These are phyloP conservation scores for Heliconius nattereri DNA, from an alignment of 1,140 invertebrate genomes.

Conservation along the genomic window DNA sequence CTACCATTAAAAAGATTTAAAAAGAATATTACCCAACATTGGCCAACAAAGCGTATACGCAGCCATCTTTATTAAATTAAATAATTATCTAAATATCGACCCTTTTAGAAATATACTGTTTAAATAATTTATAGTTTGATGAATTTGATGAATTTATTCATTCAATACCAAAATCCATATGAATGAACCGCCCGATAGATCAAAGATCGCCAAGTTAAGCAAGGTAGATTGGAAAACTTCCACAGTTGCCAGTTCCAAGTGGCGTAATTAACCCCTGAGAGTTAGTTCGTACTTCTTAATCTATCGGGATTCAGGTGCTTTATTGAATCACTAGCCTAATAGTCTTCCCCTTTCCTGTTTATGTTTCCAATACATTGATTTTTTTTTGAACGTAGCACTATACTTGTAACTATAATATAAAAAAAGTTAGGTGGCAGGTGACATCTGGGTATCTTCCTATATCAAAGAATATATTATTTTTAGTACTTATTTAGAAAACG, in stretches of 20 bases:
- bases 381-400: neutral
- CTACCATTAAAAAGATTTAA: too few species aligned
- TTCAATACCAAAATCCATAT: neutral
- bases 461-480: too few species aligned
- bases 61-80: too few species aligned
- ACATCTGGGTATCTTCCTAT: too few species aligned
- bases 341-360: neutral
- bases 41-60: too few species aligned
- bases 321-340: constrained; percentile 5
- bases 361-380: neutral
- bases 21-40: too few species aligned
- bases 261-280: constrained; percentile 2
- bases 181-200: constrained; percentile 3
- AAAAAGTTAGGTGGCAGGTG: too few species aligned
- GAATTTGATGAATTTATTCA: neutral
- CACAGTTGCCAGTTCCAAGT: constrained; percentile 4
- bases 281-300: constrained; percentile 11
- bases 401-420: too few species aligned
- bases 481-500: too few species aligned
- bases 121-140: too few species aligned
- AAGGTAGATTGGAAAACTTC: constrained; percentile 14
- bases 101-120: too few species aligned
- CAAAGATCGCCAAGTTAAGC: constrained; percentile 9
- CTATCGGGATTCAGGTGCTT: constrained; percentile 9
- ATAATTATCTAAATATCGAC: neutral